A percentile compares a stretch with the other conserved stretches of the same genome.
These are phyloP conservation scores for Phrynocephalus versicolor DNA, from an alignment of 2,113 vertebrate genomes.

Conservation along the genomic window DNA sequence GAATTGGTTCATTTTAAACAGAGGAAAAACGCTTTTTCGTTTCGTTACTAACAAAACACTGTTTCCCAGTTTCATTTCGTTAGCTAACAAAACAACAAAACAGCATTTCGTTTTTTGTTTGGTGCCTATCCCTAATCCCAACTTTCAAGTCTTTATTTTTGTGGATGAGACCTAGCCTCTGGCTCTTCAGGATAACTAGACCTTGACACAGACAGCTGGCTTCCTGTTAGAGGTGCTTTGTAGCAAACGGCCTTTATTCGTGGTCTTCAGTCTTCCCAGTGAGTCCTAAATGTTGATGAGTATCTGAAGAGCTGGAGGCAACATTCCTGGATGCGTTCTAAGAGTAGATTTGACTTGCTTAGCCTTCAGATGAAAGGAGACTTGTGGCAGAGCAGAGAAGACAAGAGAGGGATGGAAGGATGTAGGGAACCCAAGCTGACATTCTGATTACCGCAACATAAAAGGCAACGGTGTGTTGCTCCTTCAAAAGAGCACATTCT, in stretches of 20 bases:
- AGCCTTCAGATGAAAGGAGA: constrained; percentile 5
- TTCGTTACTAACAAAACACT: too few relatives aligned
- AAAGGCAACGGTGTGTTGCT: constrained; percentile 30
- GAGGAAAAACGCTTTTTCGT: too few relatives aligned
- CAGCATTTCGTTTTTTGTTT: too few relatives aligned
- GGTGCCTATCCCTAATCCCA: too few relatives aligned
- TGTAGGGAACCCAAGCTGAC: constrained; percentile 26
- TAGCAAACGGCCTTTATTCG: background rate
- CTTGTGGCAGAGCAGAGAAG: constrained; percentile 25
- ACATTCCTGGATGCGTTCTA: background rate
- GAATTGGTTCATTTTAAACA: too few relatives aligned
- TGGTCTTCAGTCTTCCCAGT: background rate
- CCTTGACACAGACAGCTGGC: background rate
- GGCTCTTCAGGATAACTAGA: background rate
- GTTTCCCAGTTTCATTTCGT: too few relatives aligned
- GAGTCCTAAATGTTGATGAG: background rate
- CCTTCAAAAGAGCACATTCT: constrained; percentile 8
- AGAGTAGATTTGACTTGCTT: constrained; percentile 7
- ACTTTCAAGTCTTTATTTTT: background rate
- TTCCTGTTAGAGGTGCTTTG: background rate
- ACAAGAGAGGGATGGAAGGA: constrained; percentile 27
- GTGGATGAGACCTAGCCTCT: background rate
- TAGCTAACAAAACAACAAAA: too few relatives aligned
- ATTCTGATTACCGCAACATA: constrained; percentile 46
- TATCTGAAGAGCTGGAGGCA: constrained; percentile 1